These are phyloP conservation scores for Tipula lateralis DNA, from an alignment of 2,888 invertebrate genomes.

Conservation along the genomic window DNA sequence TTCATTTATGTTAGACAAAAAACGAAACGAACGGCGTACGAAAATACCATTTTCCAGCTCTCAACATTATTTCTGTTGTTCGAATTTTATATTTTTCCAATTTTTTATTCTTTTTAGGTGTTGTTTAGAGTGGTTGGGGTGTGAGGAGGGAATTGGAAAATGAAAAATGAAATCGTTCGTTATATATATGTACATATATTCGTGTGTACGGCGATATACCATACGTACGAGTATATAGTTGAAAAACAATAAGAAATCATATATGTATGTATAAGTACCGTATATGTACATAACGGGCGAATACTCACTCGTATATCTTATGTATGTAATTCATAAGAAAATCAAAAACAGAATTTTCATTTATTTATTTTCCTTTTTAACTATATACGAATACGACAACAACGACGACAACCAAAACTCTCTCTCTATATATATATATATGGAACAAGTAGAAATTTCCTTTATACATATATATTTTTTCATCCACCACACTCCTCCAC, in stretches of 20 bases:
- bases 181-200: background rate
- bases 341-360: background rate
- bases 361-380: background rate
- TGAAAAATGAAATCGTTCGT: background rate
- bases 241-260: background rate
- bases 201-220: background rate
- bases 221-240: no score
- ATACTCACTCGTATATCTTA: background rate
- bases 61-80: slow-evolving; percentile 24
- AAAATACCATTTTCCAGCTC: background rate
- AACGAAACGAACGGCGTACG: background rate
- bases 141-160: background rate
- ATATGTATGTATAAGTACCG: background rate
- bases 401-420: background rate
- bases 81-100: background rate
- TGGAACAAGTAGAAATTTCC: background rate
- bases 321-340: background rate
- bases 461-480: background rate
- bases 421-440: background rate
- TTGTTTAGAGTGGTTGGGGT: no score
- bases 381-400: background rate
- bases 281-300: background rate
- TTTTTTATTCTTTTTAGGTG: background rate
- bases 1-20: background rate
- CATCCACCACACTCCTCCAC: background rate